Base-by-base conservation (phyloP, 2,113 vertebrate genomes). In the Chaetodon auriga region DNA sequence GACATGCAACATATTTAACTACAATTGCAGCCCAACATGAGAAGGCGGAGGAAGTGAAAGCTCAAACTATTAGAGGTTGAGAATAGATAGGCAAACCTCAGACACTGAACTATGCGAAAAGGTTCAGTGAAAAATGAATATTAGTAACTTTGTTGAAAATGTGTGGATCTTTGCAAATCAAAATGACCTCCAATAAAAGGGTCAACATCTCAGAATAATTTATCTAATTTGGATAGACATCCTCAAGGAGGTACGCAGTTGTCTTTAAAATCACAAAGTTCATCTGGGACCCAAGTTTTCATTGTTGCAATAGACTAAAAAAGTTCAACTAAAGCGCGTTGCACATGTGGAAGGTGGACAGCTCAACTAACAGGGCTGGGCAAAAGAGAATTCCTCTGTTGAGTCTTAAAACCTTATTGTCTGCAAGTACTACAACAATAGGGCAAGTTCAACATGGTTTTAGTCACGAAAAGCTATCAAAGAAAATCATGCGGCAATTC, bases 381-480 rank as follows among this genome's bases (percentile, higher is more conserved):
- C 4, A 41, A n/a, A n/a, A n/a, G n/a, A n/a, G n/a, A n/a, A n/a
- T 30, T 61, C 45, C 36, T 60, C 38, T 66, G 10, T 35, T 68
- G 16, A 73, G 87, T 83, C 80, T 78, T 86, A 78, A 83, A 57
- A 19, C 45, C 12, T 3, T 41, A 30, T 21, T 51, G 7, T 38
- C 7, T 25, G 14, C 25, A n/a, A 74, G n/a, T 13, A 25, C 1
- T 9, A 16, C 41, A 21, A 23, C 54, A 60, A n/a, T n/a, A n/a
- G n/a, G 5, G 11, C 19, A 66, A 6, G 18, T 49, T 43, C n/a
- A 2, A 70, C 61, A 15, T 46, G 10, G 18, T 51, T 68, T 19
- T 6, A 72, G 23, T n/a, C 45, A 46, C 38, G 51, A 35, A 49
- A 60, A 38, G 25, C 13, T 18, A 21, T 35, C 11, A 55, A 35